A percentile compares a stretch with the other conserved stretches of the same genome.
Evolutionary conservation across 2,113 vertebrate species (phyloP).

Genomic region (Myodes glareolus): DNA sequence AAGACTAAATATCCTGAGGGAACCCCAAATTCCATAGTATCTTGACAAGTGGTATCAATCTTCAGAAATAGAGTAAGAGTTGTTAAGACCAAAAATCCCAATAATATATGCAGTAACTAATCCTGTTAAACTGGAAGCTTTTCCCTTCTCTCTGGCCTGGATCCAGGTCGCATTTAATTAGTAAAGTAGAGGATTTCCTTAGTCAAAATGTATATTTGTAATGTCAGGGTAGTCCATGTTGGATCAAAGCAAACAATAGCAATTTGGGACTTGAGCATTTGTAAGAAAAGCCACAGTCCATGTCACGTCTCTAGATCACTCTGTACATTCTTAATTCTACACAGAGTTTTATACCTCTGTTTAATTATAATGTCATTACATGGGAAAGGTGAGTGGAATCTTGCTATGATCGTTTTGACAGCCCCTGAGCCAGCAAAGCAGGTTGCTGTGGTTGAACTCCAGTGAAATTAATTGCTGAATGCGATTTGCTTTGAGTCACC

Average conservation of each 20-base stretch:
- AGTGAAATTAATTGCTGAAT: conserved; percentile 24
- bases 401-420: not conserved
- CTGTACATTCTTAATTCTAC: not conserved
- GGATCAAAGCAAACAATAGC: not conserved
- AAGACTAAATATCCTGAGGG: not conserved
- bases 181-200: not conserved
- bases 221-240: not conserved
- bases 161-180: not conserved
- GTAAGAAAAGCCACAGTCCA: not conserved
- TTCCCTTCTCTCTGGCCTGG: not conserved
- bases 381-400: not conserved
- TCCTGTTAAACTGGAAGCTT: not conserved
- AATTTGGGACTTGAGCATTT: not conserved
- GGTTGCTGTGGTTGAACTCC: not conserved
- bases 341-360: not conserved
- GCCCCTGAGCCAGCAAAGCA: not conserved
- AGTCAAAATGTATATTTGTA: not conserved
- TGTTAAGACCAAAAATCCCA: not conserved
- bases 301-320: not conserved
- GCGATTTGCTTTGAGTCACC: not conserved
- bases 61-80: not conserved
- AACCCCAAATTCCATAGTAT: no score
- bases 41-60: not conserved
- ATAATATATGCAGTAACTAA: not conserved
- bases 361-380: not conserved